Percentiles rank a stretch among this genome's conserved stretches.
These are phyloP conservation scores for Terrapene triunguis DNA, from an alignment of 2,113 vertebrate species.

Conservation along the genomic window DNA sequence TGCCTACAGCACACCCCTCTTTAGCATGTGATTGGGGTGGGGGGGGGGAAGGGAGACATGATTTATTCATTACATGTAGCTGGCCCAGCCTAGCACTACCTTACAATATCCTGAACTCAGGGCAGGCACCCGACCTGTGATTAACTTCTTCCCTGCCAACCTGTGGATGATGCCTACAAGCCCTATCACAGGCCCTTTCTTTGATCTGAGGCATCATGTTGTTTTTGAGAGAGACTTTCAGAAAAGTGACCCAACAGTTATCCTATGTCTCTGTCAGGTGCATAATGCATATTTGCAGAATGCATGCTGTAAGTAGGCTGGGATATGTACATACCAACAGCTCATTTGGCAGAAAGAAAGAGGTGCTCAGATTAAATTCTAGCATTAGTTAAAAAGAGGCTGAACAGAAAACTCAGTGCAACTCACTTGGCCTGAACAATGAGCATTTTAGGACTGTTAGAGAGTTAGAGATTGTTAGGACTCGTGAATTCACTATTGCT, in stretches of 20 bases:
- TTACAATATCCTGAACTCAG: neutral
- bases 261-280: neutral
- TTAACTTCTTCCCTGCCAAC: neutral
- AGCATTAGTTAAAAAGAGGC: neutral
- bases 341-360: neutral
- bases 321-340: neutral
- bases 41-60: neutral
- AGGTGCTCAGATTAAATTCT: rapidly evolving
- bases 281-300: neutral
- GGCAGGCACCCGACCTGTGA: neutral
- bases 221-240: neutral
- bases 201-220: no score
- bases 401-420: neutral
- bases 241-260: neutral
- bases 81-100: neutral
- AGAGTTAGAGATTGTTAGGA: neutral
- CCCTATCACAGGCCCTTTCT: neutral
- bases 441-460: neutral
- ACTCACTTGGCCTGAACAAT: neutral
- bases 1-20: neutral
- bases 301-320: rapidly evolving
- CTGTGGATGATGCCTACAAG: neutral
- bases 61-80: neutral
- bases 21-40: rapidly evolving
- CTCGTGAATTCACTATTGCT: neutral